Percentiles rank a stretch among this genome's conserved stretches.
These are phyloP conservation scores for Catharus minimus DNA, from an alignment of 2,113 vertebrate genomes.

Conservation along the genomic window DNA sequence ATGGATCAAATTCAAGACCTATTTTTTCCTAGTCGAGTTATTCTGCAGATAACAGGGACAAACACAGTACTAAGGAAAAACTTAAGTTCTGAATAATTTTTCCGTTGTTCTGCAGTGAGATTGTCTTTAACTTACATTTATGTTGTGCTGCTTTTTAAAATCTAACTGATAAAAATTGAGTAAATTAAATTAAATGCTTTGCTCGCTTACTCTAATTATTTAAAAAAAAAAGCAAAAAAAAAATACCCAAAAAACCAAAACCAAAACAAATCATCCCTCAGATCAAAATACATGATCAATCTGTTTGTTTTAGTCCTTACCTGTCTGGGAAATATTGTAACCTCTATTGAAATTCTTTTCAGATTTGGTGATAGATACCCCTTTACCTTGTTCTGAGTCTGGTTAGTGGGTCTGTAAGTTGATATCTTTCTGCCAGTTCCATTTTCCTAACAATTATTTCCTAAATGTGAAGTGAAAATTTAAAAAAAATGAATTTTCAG, in stretches of 20 bases:
- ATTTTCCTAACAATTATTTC: not conserved
- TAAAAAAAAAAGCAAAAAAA: not conserved
- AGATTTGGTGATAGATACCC: not conserved
- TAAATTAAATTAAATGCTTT: not conserved
- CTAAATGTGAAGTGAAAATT: not conserved
- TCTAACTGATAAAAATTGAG: not conserved
- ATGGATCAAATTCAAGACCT: not conserved
- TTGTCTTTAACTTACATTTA: not conserved
- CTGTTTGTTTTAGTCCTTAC: not conserved
- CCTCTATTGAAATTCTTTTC: not conserved
- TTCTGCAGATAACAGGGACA: not conserved
- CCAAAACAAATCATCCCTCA: not conserved
- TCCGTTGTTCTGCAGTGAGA: not conserved
- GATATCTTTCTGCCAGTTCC: not conserved
- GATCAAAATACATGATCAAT: not conserved
- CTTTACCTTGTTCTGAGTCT: not conserved
- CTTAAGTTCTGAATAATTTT: not conserved
- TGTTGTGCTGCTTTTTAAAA: not conserved
- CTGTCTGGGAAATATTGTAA: slow-evolving; percentile 19
- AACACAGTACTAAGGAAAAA: not conserved
- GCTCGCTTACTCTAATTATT: not conserved
- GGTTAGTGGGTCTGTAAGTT: not conserved
- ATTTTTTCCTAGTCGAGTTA: not conserved
- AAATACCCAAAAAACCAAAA: too few species aligned
- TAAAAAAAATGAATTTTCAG: not conserved